phyloP scores from a whole-genome alignment of 1,140 invertebrate species.

The Drosophila pallidifrons region DNA sequence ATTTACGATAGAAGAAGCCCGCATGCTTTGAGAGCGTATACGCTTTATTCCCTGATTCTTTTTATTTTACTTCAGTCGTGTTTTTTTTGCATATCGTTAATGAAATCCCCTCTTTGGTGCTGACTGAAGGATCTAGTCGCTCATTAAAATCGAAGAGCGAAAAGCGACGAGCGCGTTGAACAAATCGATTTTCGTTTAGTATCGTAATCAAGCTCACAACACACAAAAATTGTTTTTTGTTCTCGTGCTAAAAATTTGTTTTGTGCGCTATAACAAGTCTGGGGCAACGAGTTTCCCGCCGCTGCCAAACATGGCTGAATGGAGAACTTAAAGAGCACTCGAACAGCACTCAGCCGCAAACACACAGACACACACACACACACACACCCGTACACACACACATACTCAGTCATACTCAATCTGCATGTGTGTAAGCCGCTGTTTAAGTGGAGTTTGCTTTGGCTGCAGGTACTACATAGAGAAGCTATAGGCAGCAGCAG shows the following conservation, averaged over 20 bases:
- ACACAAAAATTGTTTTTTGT: conserved; percentile 57
- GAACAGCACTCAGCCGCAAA: conserved; percentile 79
- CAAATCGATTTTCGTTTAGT: conserved; percentile 83
- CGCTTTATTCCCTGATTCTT: conserved; percentile 9
- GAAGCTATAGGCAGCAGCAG: conserved; percentile 10
- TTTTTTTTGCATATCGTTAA: conserved; percentile 65
- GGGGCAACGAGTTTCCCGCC: conserved; percentile 16
- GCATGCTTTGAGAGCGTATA: background rate
- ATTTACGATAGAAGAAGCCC: conserved; percentile 27
- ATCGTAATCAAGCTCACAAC: conserved; percentile 78
- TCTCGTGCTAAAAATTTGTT: conserved; percentile 80
- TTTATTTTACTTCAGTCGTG: conserved; percentile 24
- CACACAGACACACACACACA: conserved; percentile 47
- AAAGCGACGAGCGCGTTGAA: conserved; percentile 46
- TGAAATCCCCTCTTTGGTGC: conserved; percentile 48
- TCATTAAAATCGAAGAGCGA: conserved; percentile 50
- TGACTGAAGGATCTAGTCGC: conserved; percentile 54
- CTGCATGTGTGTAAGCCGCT: conserved; percentile 70
- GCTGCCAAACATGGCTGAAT: conserved; percentile 62
- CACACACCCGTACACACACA: conserved; percentile 44
- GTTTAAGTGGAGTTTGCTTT: conserved; percentile 73
- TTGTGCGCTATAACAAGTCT: conserved; percentile 79
- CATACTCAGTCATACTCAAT: conserved; percentile 50
- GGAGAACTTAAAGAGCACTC: conserved; percentile 82
- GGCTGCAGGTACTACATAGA: conserved; percentile 42